Evolutionary conservation across 2,888 invertebrate genomes (phyloP), one percentile per base, ranked within the genome.

Genomic region (Zygaena filipendulae): DNA sequence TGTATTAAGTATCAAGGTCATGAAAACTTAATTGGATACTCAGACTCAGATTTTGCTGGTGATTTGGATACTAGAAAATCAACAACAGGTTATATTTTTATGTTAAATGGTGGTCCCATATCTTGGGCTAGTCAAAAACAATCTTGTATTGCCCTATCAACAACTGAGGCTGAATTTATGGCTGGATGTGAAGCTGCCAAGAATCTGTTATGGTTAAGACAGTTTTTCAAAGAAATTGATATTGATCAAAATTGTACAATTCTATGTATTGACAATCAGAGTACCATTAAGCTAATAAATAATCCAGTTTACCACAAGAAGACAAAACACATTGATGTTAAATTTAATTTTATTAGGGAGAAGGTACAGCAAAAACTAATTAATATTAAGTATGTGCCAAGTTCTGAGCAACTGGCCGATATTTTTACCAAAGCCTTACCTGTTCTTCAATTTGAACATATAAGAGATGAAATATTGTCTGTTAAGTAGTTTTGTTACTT

Each of bases 1-100:
- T 43, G 30, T 40, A 45, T 47, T 11, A 21, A 12, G 4, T 45
- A 45, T 39, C 9, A 32, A 33, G 35, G 29, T n/a, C 35, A 26
- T 21, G 22, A n/a, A 18, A 16, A 7, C 16, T 4, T 33, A 13
- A 20, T 20, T 11, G 35, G 35, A 3, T 36, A 31, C 26, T 30
- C 34, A 10, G 32, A 38, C 21, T 32, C 33, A 6, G 36, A 37
- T 33, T 39, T 31, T 35, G 36, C 32, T 11, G 11, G 27, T 4
- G 35, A 36, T 30, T 2, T 33, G 3, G 36, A 33, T 25, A 30
- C 29, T 0, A 30, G 40, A 16, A 35, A 35, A n/a, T 40, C 35
- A 16, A 25, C 4, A 4, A 33, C 36, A 9, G 38, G 36, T 4
- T 35, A 39, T 21, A 31, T 39, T 11, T 39, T 37, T 31, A 13